phyloP scores from a whole-genome alignment of 2,797 vertebrate genomes.

The Parotocinclus haroldoi region DNA sequence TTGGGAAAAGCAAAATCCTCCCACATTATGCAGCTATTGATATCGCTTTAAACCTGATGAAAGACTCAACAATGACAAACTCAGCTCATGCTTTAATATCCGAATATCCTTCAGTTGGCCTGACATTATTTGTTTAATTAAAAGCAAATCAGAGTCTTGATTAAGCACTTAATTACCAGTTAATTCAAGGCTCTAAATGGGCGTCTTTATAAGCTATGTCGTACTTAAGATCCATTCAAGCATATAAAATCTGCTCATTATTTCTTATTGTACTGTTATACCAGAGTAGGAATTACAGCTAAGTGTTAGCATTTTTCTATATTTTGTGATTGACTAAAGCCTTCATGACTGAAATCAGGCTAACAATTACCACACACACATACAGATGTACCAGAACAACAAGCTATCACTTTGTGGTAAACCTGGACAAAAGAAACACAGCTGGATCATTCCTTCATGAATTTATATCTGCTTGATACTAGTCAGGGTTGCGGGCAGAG shows the following conservation, averaged over 20 bases:
- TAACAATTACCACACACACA: too few relatives aligned
- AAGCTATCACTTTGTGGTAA: too few relatives aligned
- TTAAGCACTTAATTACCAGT: constrained; percentile 34
- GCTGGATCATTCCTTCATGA: too few relatives aligned
- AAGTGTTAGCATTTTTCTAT: constrained; percentile 4
- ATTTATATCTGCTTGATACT: too few relatives aligned
- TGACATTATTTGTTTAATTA: constrained; percentile 29
- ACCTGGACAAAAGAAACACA: too few relatives aligned
- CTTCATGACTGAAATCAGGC: too few relatives aligned
- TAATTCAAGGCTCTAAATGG: constrained; percentile 28
- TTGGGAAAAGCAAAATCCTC: background rate
- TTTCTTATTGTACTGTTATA: constrained; percentile 21
- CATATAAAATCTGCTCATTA: constrained; percentile 19
- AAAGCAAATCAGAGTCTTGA: constrained; percentile 27
- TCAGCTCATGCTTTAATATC: background rate
- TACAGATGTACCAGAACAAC: too few relatives aligned
- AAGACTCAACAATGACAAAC: background rate
- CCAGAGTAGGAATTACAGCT: constrained; percentile 1
- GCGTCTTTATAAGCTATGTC: constrained; percentile 16
- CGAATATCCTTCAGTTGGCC: constrained; percentile 19
- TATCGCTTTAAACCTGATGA: too few relatives aligned
- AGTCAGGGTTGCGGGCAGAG: too few relatives aligned
- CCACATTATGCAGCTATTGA: background rate
- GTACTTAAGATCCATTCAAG: constrained; percentile 25
- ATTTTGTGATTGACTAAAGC: too few relatives aligned